Base-by-base conservation (phyloP, 2,113 vertebrate species). In the Bagarius yarrelli region DNA sequence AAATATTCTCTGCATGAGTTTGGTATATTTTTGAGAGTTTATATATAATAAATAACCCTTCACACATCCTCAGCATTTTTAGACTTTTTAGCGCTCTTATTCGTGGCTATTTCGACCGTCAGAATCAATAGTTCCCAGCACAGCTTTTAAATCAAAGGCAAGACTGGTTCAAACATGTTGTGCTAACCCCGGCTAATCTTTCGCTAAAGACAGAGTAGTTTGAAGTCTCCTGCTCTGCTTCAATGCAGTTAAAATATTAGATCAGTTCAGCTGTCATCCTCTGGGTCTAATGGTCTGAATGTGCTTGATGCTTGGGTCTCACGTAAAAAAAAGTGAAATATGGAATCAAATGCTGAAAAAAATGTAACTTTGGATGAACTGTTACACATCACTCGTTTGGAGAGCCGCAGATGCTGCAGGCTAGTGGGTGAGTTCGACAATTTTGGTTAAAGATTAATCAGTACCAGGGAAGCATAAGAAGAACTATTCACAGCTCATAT, bases 171-270 rank as follows among this genome's bases (percentile, higher is more conserved):
- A 91, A 85, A 87, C 18, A 0, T 36, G 59, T 78, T 79, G 50
- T 63, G 83, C 87, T 83, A 85, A 91, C 78, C 23, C 81, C 11
- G 19, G 69, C 84, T 91, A 90, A 91, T 92, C 89, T 90, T 70
- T 40, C 85, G 83, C 87, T 81, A 85, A 86, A 88, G 84, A 86
- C 84, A 66, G 79, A 55, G 19, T 61, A 59, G 76, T 87, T 85
- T 86, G 79, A 91, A 85, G 83, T 87, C 81, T 84, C 80, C 40
- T 66, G 60, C 75, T 87, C 72, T 44, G 84, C 85, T 81, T 87
- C 76, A 59, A 61, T 78, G 82, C 70, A 82, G 87, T 84, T 71
- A 78, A 34, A 47, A 83, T 88, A 90, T 89, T 85, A 88, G 83
- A 91, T 90, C 81, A 83, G 70, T 25, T 73, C 47, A 32, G 15